phyloP scores from a whole-genome alignment of 2,888 invertebrate genomes.

The Amblyjoppa fuscipennis region DNA sequence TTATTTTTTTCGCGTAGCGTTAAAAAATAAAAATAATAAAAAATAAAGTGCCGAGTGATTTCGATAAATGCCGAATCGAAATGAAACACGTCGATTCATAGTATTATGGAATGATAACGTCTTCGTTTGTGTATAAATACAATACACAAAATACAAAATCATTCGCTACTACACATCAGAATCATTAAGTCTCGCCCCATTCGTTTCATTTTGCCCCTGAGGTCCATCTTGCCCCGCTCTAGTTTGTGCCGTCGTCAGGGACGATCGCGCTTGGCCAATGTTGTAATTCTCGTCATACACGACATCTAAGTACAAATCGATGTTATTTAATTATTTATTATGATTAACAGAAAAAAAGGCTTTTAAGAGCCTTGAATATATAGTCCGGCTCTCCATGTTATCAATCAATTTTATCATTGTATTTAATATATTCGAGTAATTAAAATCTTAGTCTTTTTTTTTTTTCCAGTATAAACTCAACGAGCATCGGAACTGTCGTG shows the following conservation, averaged over 20 bases:
- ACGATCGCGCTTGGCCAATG: not conserved
- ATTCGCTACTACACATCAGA: not conserved
- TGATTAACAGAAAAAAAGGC: not conserved
- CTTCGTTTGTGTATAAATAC: too few species aligned
- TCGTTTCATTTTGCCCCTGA: not conserved
- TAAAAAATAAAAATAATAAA: too few species aligned
- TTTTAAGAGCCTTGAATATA: not conserved
- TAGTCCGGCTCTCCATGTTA: not conserved
- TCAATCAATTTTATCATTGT: not conserved
- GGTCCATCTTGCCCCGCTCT: too few species aligned
- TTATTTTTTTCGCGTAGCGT: not conserved
- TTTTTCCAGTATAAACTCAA: constrained; percentile 26
- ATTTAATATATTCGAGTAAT: not conserved
- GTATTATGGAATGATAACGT: too few species aligned
- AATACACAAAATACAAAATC: too few species aligned
- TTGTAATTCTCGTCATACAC: not conserved
- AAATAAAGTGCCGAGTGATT: too few species aligned
- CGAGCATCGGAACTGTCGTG: constrained; percentile 34
- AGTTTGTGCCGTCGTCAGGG: too few species aligned
- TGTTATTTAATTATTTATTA: not conserved
- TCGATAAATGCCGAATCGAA: too few species aligned
- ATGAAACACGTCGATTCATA: too few species aligned
- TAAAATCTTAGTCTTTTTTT: not conserved
- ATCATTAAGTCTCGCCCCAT: not conserved
- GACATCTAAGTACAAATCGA: not conserved